A percentile compares a stretch with the other conserved stretches of the same genome.
Evolutionary conservation across 2,797 vertebrate species (phyloP).

Genomic region (Alca torda): DNA sequence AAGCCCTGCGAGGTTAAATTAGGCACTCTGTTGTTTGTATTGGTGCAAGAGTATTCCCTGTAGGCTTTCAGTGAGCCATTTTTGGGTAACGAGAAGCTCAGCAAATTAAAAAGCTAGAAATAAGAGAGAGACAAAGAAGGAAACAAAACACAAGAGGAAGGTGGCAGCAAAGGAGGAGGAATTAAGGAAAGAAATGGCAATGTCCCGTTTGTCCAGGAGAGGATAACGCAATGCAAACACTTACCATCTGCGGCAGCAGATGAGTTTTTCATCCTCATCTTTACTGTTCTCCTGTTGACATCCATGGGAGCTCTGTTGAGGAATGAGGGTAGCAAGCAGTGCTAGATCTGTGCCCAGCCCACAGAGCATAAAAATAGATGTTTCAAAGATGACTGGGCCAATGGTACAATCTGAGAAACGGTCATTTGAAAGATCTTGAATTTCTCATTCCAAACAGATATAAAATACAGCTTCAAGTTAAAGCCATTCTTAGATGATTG

Average conservation of each 20-base stretch:
- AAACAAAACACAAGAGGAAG: background rate
- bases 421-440: background rate
- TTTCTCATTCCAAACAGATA: background rate
- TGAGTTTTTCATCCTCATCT: background rate
- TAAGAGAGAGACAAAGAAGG: background rate
- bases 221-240: rapidly evolving
- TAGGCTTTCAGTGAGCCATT: background rate
- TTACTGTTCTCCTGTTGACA: background rate
- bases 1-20: background rate
- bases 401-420: background rate
- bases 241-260: background rate
- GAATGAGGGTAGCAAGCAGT: background rate
- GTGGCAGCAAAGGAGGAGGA: background rate
- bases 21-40: background rate
- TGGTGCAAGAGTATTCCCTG: background rate
- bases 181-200: background rate
- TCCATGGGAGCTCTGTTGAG: background rate
- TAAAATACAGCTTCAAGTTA: background rate
- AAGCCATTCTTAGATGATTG: background rate
- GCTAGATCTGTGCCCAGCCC: background rate
- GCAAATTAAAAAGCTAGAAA: background rate
- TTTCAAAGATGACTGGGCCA: background rate
- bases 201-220: background rate
- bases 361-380: background rate
- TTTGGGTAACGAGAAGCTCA: background rate